Percentiles rank a stretch among this genome's conserved stretches.
Evolutionary conservation across 1,140 invertebrate species (phyloP).

Genomic region (Drosophila prosaltans): DNA sequence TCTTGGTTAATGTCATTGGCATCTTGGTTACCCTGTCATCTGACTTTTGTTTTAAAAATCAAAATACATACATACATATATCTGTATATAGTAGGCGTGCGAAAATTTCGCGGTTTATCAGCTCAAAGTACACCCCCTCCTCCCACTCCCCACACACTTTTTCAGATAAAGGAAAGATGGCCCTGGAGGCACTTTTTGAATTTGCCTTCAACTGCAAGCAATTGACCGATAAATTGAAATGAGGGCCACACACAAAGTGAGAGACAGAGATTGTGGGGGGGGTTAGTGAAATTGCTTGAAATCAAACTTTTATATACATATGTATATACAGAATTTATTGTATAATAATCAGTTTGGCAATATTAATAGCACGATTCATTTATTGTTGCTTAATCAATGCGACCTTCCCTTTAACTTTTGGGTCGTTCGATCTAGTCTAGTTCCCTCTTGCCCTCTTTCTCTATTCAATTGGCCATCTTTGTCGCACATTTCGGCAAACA

Average conservation of each 20-base stretch:
- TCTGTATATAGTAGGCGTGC: slow-evolving; percentile 17
- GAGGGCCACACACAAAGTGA: slow-evolving; percentile 23
- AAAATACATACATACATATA: slow-evolving; percentile 35
- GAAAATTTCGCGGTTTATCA: slow-evolving; percentile 22
- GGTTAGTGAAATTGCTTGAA: slow-evolving; percentile 1
- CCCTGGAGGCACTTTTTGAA: slow-evolving; percentile 32
- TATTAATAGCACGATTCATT: slow-evolving; percentile 52
- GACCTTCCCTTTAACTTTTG: slow-evolving; percentile 23
- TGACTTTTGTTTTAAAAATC: slow-evolving; percentile 44
- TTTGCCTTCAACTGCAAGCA: slow-evolving; percentile 52
- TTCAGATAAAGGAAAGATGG: slow-evolving; percentile 47
- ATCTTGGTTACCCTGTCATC: slow-evolving; percentile 24
- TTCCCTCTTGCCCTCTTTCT: slow-evolving; percentile 11
- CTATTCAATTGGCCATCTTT: background rate
- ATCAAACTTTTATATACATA: slow-evolving; percentile 1
- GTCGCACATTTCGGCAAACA: background rate
- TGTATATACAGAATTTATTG: slow-evolving; percentile 18
- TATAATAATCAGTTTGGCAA: slow-evolving; percentile 45
- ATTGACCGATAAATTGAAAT: slow-evolving; percentile 63
- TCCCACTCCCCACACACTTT: background rate
- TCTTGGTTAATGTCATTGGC: slow-evolving; percentile 70
- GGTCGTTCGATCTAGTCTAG: background rate
- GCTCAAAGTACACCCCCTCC: slow-evolving; percentile 42
- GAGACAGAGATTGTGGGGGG: slow-evolving; percentile 11
- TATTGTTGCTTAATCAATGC: slow-evolving; percentile 53